These are phyloP conservation scores for Athene cunicularia DNA, from an alignment of 2,113 vertebrate genomes.

Conservation along the genomic window DNA sequence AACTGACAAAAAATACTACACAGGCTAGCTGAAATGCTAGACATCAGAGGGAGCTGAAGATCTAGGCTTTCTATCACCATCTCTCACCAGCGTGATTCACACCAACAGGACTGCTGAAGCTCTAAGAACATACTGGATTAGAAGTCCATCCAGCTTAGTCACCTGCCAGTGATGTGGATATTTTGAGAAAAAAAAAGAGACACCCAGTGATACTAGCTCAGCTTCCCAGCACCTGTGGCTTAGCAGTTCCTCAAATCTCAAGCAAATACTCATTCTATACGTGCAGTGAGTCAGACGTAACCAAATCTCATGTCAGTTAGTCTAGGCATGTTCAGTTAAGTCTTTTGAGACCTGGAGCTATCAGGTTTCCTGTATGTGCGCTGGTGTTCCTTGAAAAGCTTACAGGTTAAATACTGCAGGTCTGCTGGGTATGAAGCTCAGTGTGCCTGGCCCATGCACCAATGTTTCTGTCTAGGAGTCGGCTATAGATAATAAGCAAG, in stretches of 20 bases:
- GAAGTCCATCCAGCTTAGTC: background rate
- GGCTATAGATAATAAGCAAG: background rate
- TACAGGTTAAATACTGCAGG: background rate
- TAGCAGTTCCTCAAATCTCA: background rate
- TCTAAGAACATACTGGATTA: background rate
- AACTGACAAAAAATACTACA: background rate
- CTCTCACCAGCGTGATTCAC: background rate
- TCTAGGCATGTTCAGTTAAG: background rate
- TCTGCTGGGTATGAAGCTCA: background rate
- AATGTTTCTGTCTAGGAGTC: background rate
- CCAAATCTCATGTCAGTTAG: background rate
- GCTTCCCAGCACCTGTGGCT: background rate
- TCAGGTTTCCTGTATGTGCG: background rate
- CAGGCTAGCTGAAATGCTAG: background rate
- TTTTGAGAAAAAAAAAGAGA: background rate
- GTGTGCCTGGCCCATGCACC: background rate
- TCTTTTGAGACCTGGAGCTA: background rate
- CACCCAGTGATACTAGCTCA: background rate
- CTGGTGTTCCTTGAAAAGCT: background rate
- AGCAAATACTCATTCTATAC: background rate
- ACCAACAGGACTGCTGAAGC: background rate
- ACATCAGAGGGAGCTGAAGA: background rate
- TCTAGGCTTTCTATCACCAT: background rate
- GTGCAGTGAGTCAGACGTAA: background rate
- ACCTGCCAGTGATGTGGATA: background rate